Base-by-base conservation (phyloP, 2,113 vertebrate genomes). In the Triplophysa tibetana region DNA sequence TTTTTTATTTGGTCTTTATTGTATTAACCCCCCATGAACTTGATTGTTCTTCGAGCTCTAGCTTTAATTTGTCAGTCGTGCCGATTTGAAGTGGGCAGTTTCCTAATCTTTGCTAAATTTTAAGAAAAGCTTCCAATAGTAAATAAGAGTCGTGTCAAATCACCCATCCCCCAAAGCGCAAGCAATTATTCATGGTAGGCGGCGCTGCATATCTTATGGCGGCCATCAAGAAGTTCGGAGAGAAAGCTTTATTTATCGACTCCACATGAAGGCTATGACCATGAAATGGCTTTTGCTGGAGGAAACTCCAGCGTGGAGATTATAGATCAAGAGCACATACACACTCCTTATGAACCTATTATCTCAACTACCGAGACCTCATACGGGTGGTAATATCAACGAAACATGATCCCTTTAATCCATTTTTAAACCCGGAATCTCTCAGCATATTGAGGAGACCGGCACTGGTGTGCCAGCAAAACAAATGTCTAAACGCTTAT, bases 1-100 rank as follows among this genome's bases (percentile, higher is more conserved):
- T 81, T 92, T 91, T 88, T 90, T 90, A 89, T 91, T 89, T 56
- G 70, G 89, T 88, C 89, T 84, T 81, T 90, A 80, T 90, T 86
- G 78, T 80, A 67, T 87, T 87, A 85, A 87, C 79, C 83, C 79
- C 79, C 60, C 60, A 60, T 78, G 83, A 85, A 83, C 69, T 60
- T 70, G 77, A 83, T 81, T 83, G 81, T 80, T 84, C 78, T 85
- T 41, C 4, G 67, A 75, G 78, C 33, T 81, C 50, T 14, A 14
- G 52, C 81, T 79, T 80, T 70, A 81, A 83, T 85, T 81, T 78
- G 80, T 81, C 84, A 83, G 72, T 80, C 52, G 50, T 21, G 24
- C 48, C 56, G 76, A 77, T 86, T 77, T 85, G 73, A 75, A 74
- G 77, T 41, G 70, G 38, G 56, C 60, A 21, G 50, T 52, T 74